Conservation (phyloP, 2,113 vertebrate genomes). For the Hirundichthys speculiger region DNA sequence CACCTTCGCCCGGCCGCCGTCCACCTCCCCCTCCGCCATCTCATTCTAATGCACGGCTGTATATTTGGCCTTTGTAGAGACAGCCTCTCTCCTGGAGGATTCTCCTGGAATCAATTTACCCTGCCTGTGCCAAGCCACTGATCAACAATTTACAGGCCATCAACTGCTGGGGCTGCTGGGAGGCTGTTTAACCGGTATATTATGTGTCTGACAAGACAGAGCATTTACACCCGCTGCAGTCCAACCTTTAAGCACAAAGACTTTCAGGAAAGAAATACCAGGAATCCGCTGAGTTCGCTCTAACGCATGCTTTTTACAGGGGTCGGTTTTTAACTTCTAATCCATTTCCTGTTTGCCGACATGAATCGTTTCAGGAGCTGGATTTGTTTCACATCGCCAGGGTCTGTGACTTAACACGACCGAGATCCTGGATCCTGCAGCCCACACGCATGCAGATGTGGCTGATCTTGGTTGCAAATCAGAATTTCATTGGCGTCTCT, state of each 20-base stretch:
- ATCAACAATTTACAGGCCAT: constrained; percentile 76
- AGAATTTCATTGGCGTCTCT: neutral
- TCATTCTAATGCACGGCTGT: constrained; percentile 69
- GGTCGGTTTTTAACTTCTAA: constrained; percentile 8
- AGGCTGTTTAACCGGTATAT: constrained; percentile 70
- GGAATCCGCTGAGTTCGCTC: constrained; percentile 6
- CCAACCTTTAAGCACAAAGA: constrained; percentile 35
- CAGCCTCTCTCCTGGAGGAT: constrained; percentile 63
- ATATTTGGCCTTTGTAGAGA: constrained; percentile 73
- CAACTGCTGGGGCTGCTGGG: constrained; percentile 64
- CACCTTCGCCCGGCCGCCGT: constrained; percentile 19
- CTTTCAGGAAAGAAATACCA: constrained; percentile 17
- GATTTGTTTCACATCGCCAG: constrained; percentile 26
- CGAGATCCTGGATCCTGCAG: neutral
- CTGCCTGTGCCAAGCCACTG: constrained; percentile 68
- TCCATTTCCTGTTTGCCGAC: constrained; percentile 8
- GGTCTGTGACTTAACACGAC: constrained; percentile 19
- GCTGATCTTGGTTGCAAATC: neutral
- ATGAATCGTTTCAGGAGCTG: constrained; percentile 23
- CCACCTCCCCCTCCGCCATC: constrained; percentile 24
- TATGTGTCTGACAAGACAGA: constrained; percentile 63
- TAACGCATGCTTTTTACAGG: neutral
- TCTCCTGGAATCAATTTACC: constrained; percentile 73
- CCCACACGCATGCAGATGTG: neutral
- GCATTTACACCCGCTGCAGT: constrained; percentile 28